These are phyloP conservation scores for Thunnus thynnus DNA, from an alignment of 2,113 vertebrate species.

Conservation along the genomic window DNA sequence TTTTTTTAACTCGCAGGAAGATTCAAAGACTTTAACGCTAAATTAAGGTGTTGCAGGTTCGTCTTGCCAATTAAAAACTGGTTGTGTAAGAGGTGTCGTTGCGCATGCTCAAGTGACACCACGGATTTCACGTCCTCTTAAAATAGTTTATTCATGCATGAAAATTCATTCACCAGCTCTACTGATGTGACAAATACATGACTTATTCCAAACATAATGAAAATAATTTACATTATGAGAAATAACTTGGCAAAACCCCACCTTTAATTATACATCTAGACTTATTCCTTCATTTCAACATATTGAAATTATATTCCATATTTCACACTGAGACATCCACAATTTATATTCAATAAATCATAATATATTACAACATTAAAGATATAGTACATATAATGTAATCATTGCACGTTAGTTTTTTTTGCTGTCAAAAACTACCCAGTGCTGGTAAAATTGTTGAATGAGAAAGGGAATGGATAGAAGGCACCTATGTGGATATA, in stretches of 20 bases:
- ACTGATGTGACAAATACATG: slow-evolving; percentile 10
- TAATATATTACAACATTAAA: slow-evolving; percentile 11
- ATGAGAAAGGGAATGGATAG: background rate
- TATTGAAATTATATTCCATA: slow-evolving; percentile 18
- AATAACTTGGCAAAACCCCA: background rate
- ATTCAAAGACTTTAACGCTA: background rate
- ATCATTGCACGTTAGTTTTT: background rate
- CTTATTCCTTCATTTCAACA: background rate
- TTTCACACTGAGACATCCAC: background rate
- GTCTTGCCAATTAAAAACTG: background rate
- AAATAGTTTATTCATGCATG: slow-evolving; percentile 71
- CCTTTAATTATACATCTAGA: background rate
- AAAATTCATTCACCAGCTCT: slow-evolving; percentile 10
- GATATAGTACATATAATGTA: background rate
- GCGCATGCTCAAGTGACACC: slow-evolving; percentile 45
- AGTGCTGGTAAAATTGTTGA: slow-evolving; percentile 10
- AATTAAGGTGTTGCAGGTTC: background rate
- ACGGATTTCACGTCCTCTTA: background rate
- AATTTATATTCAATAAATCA: background rate
- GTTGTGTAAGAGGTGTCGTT: background rate
- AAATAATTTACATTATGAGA: background rate
- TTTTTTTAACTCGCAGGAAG: background rate
- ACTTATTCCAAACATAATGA: slow-evolving; percentile 1
- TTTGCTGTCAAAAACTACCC: background rate
- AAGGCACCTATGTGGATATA: slow-evolving; percentile 48